Conservation (phyloP, 1,140 invertebrate genomes). For the Diachasmimorpha longicaudata region DNA sequence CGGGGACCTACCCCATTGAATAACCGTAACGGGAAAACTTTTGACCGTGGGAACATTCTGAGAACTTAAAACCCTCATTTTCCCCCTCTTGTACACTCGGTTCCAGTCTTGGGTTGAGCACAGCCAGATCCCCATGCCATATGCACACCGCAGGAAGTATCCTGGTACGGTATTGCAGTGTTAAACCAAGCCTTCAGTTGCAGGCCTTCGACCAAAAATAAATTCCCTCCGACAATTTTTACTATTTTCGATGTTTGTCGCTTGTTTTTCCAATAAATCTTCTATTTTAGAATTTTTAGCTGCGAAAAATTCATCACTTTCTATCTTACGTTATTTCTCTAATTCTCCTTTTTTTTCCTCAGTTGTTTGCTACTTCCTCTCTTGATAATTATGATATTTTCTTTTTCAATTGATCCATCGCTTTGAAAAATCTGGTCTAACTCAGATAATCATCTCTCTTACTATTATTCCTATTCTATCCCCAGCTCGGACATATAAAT, state of each 20-base stretch:
- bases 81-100: constrained; percentile 12
- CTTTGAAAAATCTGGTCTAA: not conserved
- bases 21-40: constrained; percentile 49
- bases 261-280: not conserved
- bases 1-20: constrained; percentile 5
- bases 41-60: constrained; percentile 63
- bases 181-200: not conserved
- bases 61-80: constrained; percentile 46
- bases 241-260: no score
- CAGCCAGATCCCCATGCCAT: constrained; percentile 47
- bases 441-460: no score
- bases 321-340: no score
- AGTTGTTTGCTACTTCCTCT: no score
- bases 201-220: not conserved
- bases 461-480: no score
- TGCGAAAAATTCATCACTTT: not conserved
- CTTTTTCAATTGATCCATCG: not conserved
- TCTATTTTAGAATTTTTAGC: not conserved
- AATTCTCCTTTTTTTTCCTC: no score
- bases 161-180: constrained; percentile 21
- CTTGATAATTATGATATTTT: not conserved
- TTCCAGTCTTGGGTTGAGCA: constrained; percentile 23
- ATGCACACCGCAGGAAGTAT: constrained; percentile 57
- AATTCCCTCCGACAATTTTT: not conserved
- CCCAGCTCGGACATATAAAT: no score